Percentiles rank a stretch among this genome's conserved stretches.
These are phyloP conservation scores for Pissodes strobi DNA, from an alignment of 1,140 invertebrate genomes.

Conservation along the genomic window DNA sequence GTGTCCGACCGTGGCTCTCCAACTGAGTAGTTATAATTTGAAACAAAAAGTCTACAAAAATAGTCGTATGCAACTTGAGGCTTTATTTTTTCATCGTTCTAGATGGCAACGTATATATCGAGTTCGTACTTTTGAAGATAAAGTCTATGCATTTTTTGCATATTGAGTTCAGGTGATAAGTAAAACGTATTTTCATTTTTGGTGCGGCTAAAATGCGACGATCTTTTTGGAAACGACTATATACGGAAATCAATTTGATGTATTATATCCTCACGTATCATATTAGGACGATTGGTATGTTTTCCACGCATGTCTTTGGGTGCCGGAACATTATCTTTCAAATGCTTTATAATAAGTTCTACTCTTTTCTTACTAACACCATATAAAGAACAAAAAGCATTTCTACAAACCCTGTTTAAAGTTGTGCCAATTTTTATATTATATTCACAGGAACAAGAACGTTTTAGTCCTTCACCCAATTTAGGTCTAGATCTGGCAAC, in stretches of 20 bases:
- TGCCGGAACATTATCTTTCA: too few relatives aligned
- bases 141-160: conserved; percentile 21
- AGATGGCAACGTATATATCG: conserved; percentile 12
- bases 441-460: conserved; percentile 19
- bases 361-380: not conserved
- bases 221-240: conserved; percentile 12
- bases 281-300: not conserved
- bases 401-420: not conserved
- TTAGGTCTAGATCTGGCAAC: conserved; percentile 2
- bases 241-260: not conserved
- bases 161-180: conserved; percentile 30
- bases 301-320: too few relatives aligned
- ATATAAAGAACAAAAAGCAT: not conserved
- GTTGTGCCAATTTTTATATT: conserved; percentile 12
- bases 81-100: too few relatives aligned
- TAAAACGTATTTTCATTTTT: conserved; percentile 33
- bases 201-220: conserved; percentile 25
- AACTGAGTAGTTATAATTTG: conserved; percentile 27
- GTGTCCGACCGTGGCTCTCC: conserved; percentile 29
- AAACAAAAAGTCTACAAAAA: conserved; percentile 25
- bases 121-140: conserved; percentile 33
- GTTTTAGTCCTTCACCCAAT: conserved; percentile 7
- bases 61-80: conserved; percentile 34
- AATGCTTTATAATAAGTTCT: too few relatives aligned
- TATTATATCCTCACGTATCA: not conserved